These are phyloP conservation scores for Ceratotherium simum DNA, from an alignment of 2,113 vertebrate species.

Conservation along the genomic window DNA sequence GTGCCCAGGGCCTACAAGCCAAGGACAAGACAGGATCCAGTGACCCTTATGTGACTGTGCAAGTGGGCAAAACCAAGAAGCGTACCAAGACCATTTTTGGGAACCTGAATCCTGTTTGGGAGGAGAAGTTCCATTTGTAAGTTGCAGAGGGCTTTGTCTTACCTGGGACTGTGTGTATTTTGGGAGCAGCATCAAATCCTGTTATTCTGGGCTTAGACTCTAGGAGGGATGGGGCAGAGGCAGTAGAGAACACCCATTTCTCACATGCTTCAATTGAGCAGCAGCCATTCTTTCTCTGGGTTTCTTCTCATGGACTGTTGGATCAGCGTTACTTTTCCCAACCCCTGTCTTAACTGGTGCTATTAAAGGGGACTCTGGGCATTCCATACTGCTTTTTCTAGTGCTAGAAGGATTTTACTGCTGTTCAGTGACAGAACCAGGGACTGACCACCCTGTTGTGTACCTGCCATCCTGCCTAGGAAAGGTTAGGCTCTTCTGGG, in stretches of 20 bases:
- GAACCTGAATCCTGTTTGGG: constrained; percentile 98
- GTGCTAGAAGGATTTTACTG: background rate
- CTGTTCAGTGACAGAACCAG: background rate
- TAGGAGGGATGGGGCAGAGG: background rate
- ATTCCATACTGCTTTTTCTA: constrained; percentile 32
- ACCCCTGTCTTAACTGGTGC: background rate
- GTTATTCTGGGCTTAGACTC: background rate
- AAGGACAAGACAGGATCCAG: constrained; percentile 99
- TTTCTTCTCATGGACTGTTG: background rate
- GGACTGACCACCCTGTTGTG: background rate
- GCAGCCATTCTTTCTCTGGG: constrained; percentile 1
- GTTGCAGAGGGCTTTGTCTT: constrained; percentile 78
- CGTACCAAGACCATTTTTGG: constrained; percentile 99
- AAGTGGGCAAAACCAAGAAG: constrained; percentile 99
- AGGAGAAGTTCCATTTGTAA: constrained; percentile 99
- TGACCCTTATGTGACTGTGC: constrained; percentile 97
- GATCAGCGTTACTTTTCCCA: background rate
- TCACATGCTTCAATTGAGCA: background rate
- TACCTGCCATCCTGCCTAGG: background rate
- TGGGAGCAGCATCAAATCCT: background rate
- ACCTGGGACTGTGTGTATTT: background rate
- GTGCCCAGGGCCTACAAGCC: constrained; percentile 98
- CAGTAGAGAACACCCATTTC: constrained; percentile 28
- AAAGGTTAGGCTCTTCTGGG: background rate
- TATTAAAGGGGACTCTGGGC: background rate